Evolutionary conservation across 2,888 invertebrate species (phyloP).

Genomic region (Oscheius sp.): DNA sequence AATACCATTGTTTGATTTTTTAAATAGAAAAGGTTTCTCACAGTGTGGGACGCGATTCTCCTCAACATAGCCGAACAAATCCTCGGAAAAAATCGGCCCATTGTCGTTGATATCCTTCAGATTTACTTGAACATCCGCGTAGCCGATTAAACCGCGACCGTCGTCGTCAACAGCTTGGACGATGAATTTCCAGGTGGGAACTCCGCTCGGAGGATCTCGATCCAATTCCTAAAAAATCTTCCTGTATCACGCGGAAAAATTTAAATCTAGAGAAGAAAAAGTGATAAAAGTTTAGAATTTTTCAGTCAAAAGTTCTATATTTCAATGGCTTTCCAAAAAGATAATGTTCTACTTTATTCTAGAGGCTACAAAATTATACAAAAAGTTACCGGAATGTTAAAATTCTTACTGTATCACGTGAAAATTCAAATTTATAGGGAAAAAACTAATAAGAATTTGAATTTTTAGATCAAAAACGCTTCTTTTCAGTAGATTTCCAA

Average conservation of each 20-base stretch:
- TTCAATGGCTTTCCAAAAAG: too few relatives aligned
- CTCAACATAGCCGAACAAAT: conserved; percentile 61
- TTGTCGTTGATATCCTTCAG: conserved; percentile 73
- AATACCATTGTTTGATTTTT: conserved; percentile 14
- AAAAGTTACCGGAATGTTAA: too few relatives aligned
- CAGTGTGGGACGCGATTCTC: conserved; percentile 65
- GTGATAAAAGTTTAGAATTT: too few relatives aligned
- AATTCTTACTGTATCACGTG: too few relatives aligned
- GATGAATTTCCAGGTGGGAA: conserved; percentile 67
- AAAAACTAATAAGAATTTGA: too few relatives aligned
- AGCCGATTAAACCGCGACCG: conserved; percentile 70
- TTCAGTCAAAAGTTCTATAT: too few relatives aligned
- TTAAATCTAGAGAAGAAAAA: too few relatives aligned
- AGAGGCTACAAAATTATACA: background rate
- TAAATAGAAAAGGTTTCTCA: background rate
- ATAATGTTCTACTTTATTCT: too few relatives aligned
- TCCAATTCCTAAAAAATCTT: conserved; percentile 34
- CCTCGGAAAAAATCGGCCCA: conserved; percentile 71
- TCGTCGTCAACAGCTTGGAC: conserved; percentile 69
- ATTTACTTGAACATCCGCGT: conserved; percentile 71
- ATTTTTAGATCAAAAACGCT: too few relatives aligned
- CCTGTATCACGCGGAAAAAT: too few relatives aligned
- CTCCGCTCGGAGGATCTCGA: conserved; percentile 92
- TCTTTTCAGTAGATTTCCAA: too few relatives aligned
- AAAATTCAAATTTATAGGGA: too few relatives aligned